A percentile compares a stretch with the other conserved stretches of the same genome.
Conservation (phyloP, 2,113 vertebrate species). For the Lepidothrix coronata region DNA sequence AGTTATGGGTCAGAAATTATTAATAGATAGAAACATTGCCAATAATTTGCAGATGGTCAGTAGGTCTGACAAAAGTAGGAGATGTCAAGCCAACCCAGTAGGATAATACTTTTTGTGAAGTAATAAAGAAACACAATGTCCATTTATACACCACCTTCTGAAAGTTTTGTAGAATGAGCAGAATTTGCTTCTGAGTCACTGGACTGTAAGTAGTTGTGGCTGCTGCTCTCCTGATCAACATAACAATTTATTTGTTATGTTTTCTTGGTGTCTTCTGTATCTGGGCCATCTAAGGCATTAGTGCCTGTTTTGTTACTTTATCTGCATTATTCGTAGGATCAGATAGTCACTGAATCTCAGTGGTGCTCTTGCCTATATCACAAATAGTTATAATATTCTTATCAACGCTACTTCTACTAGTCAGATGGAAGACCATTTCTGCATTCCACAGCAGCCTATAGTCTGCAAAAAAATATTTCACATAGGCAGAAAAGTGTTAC, state of each 20-base stretch:
- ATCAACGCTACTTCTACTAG: neutral
- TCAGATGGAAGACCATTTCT: neutral
- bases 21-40: accelerated
- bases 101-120: neutral
- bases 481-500: neutral
- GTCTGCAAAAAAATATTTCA: neutral
- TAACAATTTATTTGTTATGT: neutral
- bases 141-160: neutral
- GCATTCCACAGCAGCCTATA: neutral
- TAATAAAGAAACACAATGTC: neutral
- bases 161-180: neutral
- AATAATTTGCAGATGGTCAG: neutral
- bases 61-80: neutral
- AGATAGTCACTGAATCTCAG: neutral
- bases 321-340: neutral
- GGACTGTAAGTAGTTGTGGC: neutral
- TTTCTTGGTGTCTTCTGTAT: neutral
- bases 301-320: neutral
- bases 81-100: neutral
- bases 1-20: neutral
- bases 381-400: neutral
- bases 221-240: neutral
- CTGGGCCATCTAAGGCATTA: neutral
- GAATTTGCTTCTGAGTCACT: neutral
- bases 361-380: neutral